Base-by-base conservation (phyloP, 2,113 vertebrate species). In the Petrocephalus zakoni region DNA sequence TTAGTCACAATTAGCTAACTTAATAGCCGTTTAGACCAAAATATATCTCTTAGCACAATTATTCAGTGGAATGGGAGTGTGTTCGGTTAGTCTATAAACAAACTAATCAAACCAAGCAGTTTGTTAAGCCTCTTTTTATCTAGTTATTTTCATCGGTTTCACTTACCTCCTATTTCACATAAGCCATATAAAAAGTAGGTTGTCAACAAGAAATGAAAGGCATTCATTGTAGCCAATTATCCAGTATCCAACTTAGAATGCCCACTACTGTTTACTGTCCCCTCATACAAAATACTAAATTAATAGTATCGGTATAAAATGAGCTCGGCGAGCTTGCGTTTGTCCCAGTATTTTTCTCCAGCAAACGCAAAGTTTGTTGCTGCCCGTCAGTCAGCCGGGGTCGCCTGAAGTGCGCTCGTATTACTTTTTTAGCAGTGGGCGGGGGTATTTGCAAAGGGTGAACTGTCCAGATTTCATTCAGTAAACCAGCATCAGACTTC, bases 91-190 rank as follows among this genome's bases (percentile, higher is more conserved):
- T 85, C 4, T 5, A 85, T 52, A 85, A 21, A 19, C 47, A 37
- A 56, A 34, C 25, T 37, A 29, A 86, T 17, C 29, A 86, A 86
- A 86, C 47, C 8, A 85, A 85, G 42, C 37, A 47, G 13, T 68
- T 68, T 68, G n/a, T 68, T 68, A 68, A 68, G 3, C 46, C 42
- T 47, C 1, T 46, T 25, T 55, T 34, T 21, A n/a, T 25, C 5
- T n/a, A 52, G 29, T 56, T 86, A 56, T 19, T 21, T 34, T 34
- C 49, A 55, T 52, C 8, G 2, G 13, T 19, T 86, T 86, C n/a
- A 85, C 95, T 95, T 95, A 96, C 95, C 95, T 93, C 91, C 94
- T 53, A 91, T 4, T 22, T 87, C 86, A 72, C 88, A 90, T 88
- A 95, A 90, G 90, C 92, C 88, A 86, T 87, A 92, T 4, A 95